phyloP scores from a whole-genome alignment of 1,140 invertebrate genomes.

The Nylanderia fulva region DNA sequence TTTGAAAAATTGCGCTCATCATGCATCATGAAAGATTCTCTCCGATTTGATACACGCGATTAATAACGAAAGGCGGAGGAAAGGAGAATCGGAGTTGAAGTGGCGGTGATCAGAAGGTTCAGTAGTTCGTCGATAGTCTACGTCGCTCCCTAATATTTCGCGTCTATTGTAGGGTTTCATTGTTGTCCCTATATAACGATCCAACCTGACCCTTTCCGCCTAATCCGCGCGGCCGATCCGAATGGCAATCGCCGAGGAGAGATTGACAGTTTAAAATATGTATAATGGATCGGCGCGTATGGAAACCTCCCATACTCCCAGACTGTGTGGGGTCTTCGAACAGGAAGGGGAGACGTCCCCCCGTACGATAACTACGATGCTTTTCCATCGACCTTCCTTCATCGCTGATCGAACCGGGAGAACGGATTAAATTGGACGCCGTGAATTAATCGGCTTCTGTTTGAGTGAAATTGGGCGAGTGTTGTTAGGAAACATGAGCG shows the following conservation, averaged over 20 bases:
- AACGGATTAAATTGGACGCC: constrained; percentile 85
- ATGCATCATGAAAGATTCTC: constrained; percentile 41
- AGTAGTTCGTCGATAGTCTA: constrained; percentile 66
- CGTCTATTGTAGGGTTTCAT: constrained; percentile 60
- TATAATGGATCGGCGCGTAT: constrained; percentile 81
- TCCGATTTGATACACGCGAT: constrained; percentile 61
- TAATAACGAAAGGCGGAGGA: constrained; percentile 45
- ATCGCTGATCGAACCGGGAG: constrained; percentile 45
- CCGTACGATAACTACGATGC: constrained; percentile 61
- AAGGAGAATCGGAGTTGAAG: constrained; percentile 36
- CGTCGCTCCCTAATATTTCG: constrained; percentile 64
- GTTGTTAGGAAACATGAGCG: constrained; percentile 84
- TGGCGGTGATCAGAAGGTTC: constrained; percentile 37
- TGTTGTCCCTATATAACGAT: constrained; percentile 72
- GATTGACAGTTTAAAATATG: constrained; percentile 86
- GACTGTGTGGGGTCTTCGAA: constrained; percentile 20
- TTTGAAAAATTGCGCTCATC: constrained; percentile 29
- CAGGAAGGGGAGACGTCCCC: constrained; percentile 35
- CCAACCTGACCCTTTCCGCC: constrained; percentile 81
- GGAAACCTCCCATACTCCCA: constrained; percentile 48
- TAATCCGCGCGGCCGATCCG: constrained; percentile 79
- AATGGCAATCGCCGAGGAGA: constrained; percentile 75
- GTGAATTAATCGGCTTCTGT: constrained; percentile 86
- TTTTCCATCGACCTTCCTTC: constrained; percentile 60
- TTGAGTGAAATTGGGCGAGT: constrained; percentile 86